Evolutionary conservation across 2,888 invertebrate genomes (phyloP).

Genomic region (Phortica magna): DNA sequence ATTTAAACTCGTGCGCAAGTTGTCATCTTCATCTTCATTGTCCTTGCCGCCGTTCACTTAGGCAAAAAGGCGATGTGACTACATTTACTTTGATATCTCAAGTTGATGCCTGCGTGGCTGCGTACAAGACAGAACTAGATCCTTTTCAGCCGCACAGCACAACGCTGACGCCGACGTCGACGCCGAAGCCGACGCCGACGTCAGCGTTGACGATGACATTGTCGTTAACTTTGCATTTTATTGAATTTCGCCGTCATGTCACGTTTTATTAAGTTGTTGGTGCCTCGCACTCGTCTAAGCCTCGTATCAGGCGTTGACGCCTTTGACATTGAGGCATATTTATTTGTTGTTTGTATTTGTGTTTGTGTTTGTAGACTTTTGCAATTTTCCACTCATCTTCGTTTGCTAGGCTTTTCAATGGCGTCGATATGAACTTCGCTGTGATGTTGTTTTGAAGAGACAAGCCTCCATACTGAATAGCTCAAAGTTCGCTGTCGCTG

Average conservation of each 20-base stretch:
- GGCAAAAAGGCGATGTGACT: not conserved
- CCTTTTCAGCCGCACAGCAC: not conserved
- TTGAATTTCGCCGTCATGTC: conserved; percentile 28
- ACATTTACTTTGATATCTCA: conserved; percentile 19
- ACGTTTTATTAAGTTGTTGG: conserved; percentile 28
- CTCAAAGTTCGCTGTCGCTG: not conserved
- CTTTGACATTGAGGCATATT: conserved; percentile 1
- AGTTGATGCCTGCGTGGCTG: not conserved
- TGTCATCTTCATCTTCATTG: not conserved
- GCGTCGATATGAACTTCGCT: not conserved
- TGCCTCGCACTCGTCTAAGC: not conserved
- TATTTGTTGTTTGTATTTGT: conserved; percentile 10
- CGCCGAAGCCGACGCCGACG: not conserved
- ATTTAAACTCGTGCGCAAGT: conserved; percentile 11
- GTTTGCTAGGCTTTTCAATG: not conserved
- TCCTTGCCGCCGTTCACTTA: not conserved
- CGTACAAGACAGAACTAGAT: not conserved
- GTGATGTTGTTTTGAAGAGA: not conserved
- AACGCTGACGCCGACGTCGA: not conserved
- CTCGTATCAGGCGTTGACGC: not conserved
- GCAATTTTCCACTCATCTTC: conserved; percentile 12
- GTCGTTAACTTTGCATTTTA: conserved; percentile 23
- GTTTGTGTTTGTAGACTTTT: not conserved
- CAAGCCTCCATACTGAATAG: not conserved
- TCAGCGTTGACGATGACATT: not conserved